phyloP scores from a whole-genome alignment of 2,888 invertebrate species.

The Cotesia congregata region DNA sequence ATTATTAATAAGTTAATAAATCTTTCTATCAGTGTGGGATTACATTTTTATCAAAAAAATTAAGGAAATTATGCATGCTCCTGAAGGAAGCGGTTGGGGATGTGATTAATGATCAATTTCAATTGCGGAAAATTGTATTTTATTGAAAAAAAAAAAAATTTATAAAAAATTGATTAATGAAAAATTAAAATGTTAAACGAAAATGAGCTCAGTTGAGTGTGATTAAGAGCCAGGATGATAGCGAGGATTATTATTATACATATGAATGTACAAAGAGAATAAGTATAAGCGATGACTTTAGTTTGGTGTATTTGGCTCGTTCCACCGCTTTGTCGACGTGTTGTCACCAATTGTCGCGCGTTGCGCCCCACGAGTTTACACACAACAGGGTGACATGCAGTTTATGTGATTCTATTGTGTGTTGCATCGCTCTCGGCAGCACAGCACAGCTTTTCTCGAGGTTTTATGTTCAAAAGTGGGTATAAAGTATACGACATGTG shows the following conservation, averaged over 20 bases:
- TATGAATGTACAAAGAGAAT: slow-evolving; percentile 43
- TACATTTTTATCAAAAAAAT: neutral
- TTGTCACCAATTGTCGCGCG: slow-evolving; percentile 65
- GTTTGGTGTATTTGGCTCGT: slow-evolving; percentile 52
- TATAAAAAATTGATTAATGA: neutral
- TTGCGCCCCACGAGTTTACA: slow-evolving; percentile 66
- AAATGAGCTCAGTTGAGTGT: neutral
- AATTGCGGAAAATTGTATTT: slow-evolving; percentile 21
- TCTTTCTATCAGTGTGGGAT: too few species aligned
- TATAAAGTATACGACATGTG: slow-evolving; percentile 20
- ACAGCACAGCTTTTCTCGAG: slow-evolving; percentile 32
- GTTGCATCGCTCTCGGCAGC: slow-evolving; percentile 35
- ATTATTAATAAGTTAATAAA: too few species aligned
- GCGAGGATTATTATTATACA: neutral
- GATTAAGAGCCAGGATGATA: neutral
- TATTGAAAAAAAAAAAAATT: neutral
- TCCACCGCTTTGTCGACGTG: slow-evolving; percentile 59
- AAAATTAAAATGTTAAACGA: neutral
- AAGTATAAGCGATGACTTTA: slow-evolving; percentile 47
- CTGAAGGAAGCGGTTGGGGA: slow-evolving; percentile 40
- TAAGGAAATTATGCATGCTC: slow-evolving; percentile 13
- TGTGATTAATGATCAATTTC: slow-evolving; percentile 64
- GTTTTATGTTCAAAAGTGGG: slow-evolving; percentile 25
- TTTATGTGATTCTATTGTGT: slow-evolving; percentile 65
- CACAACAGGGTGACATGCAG: slow-evolving; percentile 65